Conservation (phyloP, 2,113 vertebrate species). For the Crotalus helleri region DNA sequence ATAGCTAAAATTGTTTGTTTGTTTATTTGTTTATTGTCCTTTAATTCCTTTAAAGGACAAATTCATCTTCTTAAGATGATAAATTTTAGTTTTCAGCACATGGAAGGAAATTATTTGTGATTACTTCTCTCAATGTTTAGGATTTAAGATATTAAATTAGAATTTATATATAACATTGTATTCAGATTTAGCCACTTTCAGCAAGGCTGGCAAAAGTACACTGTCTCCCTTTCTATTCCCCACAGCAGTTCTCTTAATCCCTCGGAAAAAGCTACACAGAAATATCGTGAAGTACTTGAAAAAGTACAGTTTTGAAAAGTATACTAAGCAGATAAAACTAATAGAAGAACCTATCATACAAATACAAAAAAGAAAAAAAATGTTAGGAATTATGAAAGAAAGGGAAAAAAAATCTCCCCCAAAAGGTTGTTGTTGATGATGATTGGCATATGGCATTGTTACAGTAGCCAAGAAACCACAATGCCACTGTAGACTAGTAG, state of each 20-base stretch:
- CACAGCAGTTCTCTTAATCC: neutral
- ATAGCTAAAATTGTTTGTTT: too few relatives aligned
- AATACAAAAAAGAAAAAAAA: neutral
- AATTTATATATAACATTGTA: neutral
- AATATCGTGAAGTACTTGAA: neutral
- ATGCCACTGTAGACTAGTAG: neutral
- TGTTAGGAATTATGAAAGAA: neutral
- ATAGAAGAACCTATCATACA: neutral
- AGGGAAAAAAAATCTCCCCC: neutral
- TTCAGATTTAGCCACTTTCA: neutral
- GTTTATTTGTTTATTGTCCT: too few relatives aligned
- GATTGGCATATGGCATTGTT: neutral
- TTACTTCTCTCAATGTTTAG: neutral
- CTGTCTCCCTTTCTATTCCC: neutral
- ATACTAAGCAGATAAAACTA: neutral
- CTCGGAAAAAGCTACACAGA: neutral
- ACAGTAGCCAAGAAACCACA: neutral
- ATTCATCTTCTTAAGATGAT: neutral
- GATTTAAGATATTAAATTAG: neutral
- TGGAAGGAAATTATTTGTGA: neutral
- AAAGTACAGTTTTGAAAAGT: neutral
- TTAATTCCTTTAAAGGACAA: neutral
- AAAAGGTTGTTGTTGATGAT: neutral
- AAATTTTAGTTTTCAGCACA: neutral
- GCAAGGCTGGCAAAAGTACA: neutral